Conservation (phyloP, 2,113 vertebrate genomes). For the Sinocyclocheilus maitianheensis region DNA sequence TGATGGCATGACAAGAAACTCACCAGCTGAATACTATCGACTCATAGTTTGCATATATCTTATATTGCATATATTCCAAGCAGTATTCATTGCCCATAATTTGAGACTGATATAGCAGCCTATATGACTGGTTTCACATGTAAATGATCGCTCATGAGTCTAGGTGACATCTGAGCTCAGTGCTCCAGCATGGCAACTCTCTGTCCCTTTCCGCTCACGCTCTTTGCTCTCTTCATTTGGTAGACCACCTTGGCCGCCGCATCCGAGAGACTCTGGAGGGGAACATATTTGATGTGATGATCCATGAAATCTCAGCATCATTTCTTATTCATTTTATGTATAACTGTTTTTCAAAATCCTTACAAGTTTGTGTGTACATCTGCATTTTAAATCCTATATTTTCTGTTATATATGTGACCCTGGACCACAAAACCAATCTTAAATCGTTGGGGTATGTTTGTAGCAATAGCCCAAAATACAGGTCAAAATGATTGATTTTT, state of each 20-base stretch:
- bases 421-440: too few relatives aligned
- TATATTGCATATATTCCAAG: background rate
- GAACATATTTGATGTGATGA: background rate
- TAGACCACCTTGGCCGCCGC: conserved; percentile 76
- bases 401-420: background rate
- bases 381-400: background rate
- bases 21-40: background rate
- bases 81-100: background rate
- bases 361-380: background rate
- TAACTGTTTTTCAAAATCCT: background rate
- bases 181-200: conserved; percentile 24
- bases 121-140: background rate
- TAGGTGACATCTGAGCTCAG: conserved; percentile 6
- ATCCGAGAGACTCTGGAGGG: conserved; percentile 69
- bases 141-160: background rate
- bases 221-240: conserved; percentile 75
- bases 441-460: too few relatives aligned
- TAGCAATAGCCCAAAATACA: too few relatives aligned
- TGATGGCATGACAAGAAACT: background rate
- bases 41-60: background rate
- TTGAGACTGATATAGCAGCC: background rate
- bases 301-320: background rate
- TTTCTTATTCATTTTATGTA: background rate
- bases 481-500: too few relatives aligned
- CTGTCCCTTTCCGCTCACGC: conserved; percentile 32